Percentiles rank a stretch among this genome's conserved stretches.
These are phyloP conservation scores for Drosophila chauvacae DNA, from an alignment of 1,140 invertebrate genomes.

Conservation along the genomic window DNA sequence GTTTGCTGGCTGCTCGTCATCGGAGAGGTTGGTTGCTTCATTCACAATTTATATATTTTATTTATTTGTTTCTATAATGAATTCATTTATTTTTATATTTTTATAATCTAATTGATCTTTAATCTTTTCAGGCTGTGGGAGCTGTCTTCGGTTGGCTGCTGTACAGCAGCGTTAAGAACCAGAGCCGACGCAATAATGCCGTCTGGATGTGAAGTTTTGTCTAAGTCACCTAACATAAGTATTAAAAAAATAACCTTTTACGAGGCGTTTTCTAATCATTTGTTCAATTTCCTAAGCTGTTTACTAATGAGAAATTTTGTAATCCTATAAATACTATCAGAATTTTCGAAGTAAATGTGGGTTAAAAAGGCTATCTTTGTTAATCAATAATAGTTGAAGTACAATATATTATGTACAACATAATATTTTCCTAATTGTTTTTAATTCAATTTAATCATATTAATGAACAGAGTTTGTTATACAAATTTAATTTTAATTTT, in stretches of 20 bases:
- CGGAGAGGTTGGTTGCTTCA: conserved; percentile 64
- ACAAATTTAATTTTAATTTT: not conserved
- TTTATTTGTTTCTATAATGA: no score
- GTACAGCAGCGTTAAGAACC: conserved; percentile 71
- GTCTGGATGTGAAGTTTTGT: conserved; percentile 66
- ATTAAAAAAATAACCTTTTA: conserved; percentile 41
- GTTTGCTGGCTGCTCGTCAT: conserved; percentile 72
- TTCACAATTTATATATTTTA: not conserved
- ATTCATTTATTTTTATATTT: no score
- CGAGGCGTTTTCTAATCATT: conserved; percentile 35
- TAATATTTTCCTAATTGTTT: not conserved
- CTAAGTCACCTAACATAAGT: conserved; percentile 46
- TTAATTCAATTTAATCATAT: not conserved
- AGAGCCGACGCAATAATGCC: conserved; percentile 73
- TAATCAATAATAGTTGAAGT: no score
- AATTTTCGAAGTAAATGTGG: not conserved
- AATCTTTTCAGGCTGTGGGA: conserved; percentile 51
- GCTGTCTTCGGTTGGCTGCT: conserved; percentile 72
- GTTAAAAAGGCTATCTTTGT: no score
- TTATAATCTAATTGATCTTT: not conserved
- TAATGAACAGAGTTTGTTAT: not conserved
- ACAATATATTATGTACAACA: not conserved
- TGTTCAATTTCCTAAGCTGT: conserved; percentile 12
- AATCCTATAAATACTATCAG: not conserved
- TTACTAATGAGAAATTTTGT: conserved; percentile 14